Conservation (phyloP, 1,140 invertebrate species). For the Hylaeus volcanicus region DNA sequence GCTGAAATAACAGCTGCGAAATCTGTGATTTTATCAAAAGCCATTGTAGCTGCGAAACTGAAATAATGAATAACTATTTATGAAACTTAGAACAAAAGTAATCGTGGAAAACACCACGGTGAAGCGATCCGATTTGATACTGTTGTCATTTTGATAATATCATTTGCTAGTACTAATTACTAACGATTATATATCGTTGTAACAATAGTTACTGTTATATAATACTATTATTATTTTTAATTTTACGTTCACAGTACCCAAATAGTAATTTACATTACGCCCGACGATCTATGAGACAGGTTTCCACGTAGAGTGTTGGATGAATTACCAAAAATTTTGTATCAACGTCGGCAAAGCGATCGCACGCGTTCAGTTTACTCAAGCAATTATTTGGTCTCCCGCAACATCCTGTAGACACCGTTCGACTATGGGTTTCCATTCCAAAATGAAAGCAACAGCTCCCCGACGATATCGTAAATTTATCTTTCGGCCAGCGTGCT, state of each 20-base stretch:
- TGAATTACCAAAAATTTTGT: neutral
- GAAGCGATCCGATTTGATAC: too few species aligned
- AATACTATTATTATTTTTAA: neutral
- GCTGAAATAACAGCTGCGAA: neutral
- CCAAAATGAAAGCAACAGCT: neutral
- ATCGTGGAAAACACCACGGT: too few species aligned
- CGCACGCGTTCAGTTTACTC: neutral
- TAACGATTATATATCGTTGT: too few species aligned
- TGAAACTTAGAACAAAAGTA: neutral
- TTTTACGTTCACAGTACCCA: neutral
- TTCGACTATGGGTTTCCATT: neutral
- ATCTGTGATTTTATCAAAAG: neutral
- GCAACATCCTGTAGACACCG: neutral
- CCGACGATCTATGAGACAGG: neutral
- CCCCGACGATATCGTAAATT: constrained; percentile 13
- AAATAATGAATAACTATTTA: neutral
- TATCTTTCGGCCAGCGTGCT: constrained; percentile 16
- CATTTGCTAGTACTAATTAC: too few species aligned
- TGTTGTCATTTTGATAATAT: too few species aligned
- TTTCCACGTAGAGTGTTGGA: neutral
- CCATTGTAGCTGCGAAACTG: neutral
- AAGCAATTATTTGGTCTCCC: neutral
- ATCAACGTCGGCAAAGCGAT: neutral
- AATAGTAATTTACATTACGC: neutral
- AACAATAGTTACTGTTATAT: too few species aligned